Base-by-base conservation (phyloP, 2,888 invertebrate genomes). In the Rhabditoides inermis region DNA sequence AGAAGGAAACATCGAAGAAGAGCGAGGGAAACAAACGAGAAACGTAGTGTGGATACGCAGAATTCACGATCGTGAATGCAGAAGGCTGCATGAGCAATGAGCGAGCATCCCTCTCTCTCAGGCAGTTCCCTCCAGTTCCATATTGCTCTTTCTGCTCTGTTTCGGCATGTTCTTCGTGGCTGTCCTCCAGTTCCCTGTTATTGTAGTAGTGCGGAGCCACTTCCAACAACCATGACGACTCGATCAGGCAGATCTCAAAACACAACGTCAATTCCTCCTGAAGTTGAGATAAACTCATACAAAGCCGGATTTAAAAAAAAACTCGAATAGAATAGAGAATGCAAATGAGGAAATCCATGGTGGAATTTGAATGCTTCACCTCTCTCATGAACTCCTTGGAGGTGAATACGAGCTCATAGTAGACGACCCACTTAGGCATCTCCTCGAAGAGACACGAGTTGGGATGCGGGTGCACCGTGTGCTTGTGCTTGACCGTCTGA, bases 161-260 rank as follows among this genome's bases (percentile, higher is more conserved):
- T 95, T 95, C 1, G 95, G 94, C 90, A 95, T 90, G 79, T 95
- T 98, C 77, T 90, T 94, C 75, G 87, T 88, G 0, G 89, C 88
- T n/a, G 75, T 95, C 95, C 78, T 95, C 94, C 45, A 98, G 80
- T 77, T 98, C 95, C 10, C 61, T n/a, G n/a, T n/a, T n/a, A 78
- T 92, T 91, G 78, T 95, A 99, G 79, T 94, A 99, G 81, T 98
- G 95, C 7, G 98, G 98, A 0, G 98, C 98, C 1, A 95, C 94
- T 82, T 98, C 98, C 56, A 94, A 78, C 22, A 99, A 80, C 98
- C 98, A 98, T 77, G 87, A 86, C 76, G 91, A 92, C 78, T 98
- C 94, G 67, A 99, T 95, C 81, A 92, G 91, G 50, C 90, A 89
- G 2, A 90, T 86, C 82, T 84, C 68, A 10, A 69, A 67, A 10